Percentiles rank a stretch among this genome's conserved stretches.
Evolutionary conservation across 35 echinoderm and acorn worm species (phyloP).

Genomic region (Hemicentrotus pulcherrimus): DNA sequence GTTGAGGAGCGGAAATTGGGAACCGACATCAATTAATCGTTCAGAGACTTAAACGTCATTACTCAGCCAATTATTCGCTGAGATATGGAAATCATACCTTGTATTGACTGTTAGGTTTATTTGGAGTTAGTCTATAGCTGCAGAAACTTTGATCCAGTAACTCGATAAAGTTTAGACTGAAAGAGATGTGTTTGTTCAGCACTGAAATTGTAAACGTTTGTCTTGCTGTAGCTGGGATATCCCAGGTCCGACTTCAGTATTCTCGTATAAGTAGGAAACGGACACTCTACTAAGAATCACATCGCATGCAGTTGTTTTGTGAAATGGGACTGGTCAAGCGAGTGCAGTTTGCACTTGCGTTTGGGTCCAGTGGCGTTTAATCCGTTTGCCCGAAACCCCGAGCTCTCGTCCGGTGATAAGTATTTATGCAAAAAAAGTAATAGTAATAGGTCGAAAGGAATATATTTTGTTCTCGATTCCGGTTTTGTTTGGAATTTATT

Average conservation of each 20-base stretch:
- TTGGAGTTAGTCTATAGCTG: not conserved
- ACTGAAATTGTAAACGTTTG: not conserved
- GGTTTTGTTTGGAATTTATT: too few relatives aligned
- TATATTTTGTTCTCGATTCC: too few relatives aligned
- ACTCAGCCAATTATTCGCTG: constrained; percentile 43
- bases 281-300: too few relatives aligned
- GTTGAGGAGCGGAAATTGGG: constrained; percentile 17
- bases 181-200: too few relatives aligned
- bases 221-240: not conserved
- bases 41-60: not conserved
- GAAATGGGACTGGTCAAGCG: too few relatives aligned
- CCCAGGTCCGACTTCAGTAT: not conserved
- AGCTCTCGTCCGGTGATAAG: not conserved
- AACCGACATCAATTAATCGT: constrained; percentile 29
- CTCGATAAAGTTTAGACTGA: not conserved
- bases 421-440: too few relatives aligned
- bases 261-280: too few relatives aligned
- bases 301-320: too few relatives aligned
- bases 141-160: not conserved
- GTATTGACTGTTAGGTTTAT: not conserved
- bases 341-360: too few relatives aligned
- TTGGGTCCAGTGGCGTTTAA: too few relatives aligned
- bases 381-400: not conserved
- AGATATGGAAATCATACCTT: not conserved
- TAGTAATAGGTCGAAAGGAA: too few relatives aligned